Base-by-base conservation (phyloP, 2,797 vertebrate species). In the Petrocephalus sullivani region DNA sequence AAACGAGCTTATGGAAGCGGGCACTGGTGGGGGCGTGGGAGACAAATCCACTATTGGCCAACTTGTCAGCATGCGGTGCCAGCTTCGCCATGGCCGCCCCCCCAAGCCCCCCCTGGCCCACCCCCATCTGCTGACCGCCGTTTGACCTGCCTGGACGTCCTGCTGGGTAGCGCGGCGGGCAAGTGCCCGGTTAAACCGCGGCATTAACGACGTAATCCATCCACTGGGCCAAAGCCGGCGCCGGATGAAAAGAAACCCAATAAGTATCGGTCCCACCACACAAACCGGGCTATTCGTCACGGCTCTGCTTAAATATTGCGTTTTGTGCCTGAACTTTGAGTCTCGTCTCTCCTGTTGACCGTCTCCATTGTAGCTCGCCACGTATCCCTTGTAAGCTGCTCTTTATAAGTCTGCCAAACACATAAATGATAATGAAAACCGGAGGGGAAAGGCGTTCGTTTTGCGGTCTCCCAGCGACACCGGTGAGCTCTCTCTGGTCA, bases 331-430 rank as follows among this genome's bases (percentile, higher is more conserved):
- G 53, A 85, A 54, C 49, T 85, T 56, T 56, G 51, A 41, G 75
- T 21, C 46, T 46, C 46, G 4, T 9, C 23, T 33, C 54, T 85
- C 84, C 54, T 85, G 53, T 85, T 85, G 84, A 85, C 84, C 28
- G 12, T 85, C 53, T 85, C 23, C 28, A 37, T 85, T 85, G 84
- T 85, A 37, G 10, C 84, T 58, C 84, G 33, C 53, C 51, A 37
- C 28, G 28, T 23, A 54, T 14, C 53, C 54, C 78, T 57, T 57
- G 84, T 57, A 85, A 57, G 84, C 84, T 58, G 23, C 84, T 85
- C 84, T 85, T 57, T 57, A 85, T 57, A 57, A 57, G 21, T 58
- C 84, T 85, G 84, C 53, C 84, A 85, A 85, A 85, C n/a, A 57
- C 53, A 85, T 57, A 57, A 85, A 58, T 58, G 54, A 85, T 85